Evolutionary conservation across 1,140 invertebrate species (phyloP).

Genomic region (Polypedilum vanderplanki): DNA sequence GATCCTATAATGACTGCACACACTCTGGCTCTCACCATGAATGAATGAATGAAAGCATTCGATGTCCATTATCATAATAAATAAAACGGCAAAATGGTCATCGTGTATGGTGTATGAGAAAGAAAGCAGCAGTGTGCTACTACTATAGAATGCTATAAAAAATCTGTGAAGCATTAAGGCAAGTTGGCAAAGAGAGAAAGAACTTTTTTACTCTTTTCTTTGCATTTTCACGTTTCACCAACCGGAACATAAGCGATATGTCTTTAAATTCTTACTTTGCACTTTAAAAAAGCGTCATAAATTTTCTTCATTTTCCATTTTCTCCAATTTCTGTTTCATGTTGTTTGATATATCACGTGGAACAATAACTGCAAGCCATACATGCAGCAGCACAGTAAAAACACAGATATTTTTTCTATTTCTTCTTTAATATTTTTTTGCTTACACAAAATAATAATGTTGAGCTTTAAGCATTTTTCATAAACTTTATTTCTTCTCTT

Average conservation of each 20-base stretch:
- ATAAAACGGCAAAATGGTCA: not conserved
- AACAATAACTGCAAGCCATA: not conserved
- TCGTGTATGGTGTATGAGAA: not conserved
- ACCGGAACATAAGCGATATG: too few species aligned
- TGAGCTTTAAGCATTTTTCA: too few species aligned
- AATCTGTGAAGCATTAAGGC: not conserved
- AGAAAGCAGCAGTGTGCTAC: not conserved
- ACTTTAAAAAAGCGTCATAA: not conserved
- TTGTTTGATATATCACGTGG: not conserved
- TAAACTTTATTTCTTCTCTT: too few species aligned
- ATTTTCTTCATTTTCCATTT: not conserved
- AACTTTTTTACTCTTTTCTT: not conserved
- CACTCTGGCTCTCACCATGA: not conserved
- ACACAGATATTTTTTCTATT: not conserved
- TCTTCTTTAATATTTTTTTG: too few species aligned
- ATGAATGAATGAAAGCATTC: not conserved
- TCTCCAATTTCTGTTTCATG: not conserved
- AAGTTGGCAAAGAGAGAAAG: not conserved
- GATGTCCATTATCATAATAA: slow-evolving; percentile 8
- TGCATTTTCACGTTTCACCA: not conserved
- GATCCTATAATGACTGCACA: not conserved
- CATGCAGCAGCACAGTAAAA: not conserved
- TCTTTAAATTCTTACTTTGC: too few species aligned
- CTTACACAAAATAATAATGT: too few species aligned
- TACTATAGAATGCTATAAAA: not conserved